A percentile compares a stretch with the other conserved stretches of the same genome.
These are phyloP conservation scores for Endomychus coccineus DNA, from an alignment of 2,888 invertebrate species.

Conservation along the genomic window DNA sequence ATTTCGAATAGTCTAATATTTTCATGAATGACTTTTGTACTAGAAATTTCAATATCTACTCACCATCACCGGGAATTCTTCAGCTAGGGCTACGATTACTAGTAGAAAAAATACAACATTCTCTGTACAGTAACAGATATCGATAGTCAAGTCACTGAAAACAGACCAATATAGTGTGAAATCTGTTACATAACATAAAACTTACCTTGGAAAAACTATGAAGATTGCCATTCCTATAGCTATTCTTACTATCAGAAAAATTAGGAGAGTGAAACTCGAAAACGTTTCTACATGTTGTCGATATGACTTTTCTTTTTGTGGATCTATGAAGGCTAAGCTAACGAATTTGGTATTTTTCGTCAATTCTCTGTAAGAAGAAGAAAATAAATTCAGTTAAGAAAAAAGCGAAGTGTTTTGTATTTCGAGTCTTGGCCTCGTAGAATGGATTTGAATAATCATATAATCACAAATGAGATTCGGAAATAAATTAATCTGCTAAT, in stretches of 20 bases:
- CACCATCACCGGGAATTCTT: constrained; percentile 4
- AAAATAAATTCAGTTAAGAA: neutral
- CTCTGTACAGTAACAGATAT: neutral
- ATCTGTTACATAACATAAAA: no score
- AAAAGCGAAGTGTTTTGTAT: no score
- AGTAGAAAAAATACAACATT: constrained; percentile 2
- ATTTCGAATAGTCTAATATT: no score
- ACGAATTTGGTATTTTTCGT: constrained; percentile 61
- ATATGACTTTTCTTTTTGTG: constrained; percentile 59
- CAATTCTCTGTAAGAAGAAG: constrained; percentile 49
- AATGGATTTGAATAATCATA: no score
- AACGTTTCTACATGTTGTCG: constrained; percentile 58
- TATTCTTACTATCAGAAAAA: constrained; percentile 55
- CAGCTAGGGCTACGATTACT: constrained; percentile 2
- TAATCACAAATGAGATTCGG: no score
- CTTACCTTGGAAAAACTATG: constrained; percentile 51
- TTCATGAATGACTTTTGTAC: no score
- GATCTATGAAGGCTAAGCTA: constrained; percentile 59
- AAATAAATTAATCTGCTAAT: no score
- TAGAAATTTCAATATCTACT: no score
- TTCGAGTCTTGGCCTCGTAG: no score
- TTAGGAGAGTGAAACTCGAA: constrained; percentile 56
- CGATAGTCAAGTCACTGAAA: constrained; percentile 1
- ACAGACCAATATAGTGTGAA: neutral
- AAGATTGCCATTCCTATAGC: constrained; percentile 49